phyloP scores from a whole-genome alignment of 2,797 vertebrate species.

The Eulemur coronatus region DNA sequence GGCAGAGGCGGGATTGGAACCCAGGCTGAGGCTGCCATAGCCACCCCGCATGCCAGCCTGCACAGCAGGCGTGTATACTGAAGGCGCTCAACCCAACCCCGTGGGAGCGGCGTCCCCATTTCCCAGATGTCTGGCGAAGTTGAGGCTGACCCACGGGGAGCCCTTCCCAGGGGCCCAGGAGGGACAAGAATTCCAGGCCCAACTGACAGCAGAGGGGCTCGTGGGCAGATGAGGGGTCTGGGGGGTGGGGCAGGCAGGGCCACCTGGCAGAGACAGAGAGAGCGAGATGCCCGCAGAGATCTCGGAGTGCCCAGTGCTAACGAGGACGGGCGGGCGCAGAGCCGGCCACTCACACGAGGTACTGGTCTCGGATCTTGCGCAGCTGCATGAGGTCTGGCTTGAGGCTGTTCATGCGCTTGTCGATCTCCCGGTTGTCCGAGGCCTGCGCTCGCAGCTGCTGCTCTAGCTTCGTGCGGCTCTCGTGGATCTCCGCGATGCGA shows the following conservation, averaged over 20 bases:
- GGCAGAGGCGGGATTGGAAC: not conserved
- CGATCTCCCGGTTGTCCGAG: constrained; percentile 91
- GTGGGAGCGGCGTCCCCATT: not conserved
- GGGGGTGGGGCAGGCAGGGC: not conserved
- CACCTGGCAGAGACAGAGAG: not conserved
- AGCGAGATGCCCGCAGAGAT: not conserved
- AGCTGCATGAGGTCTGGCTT: constrained; percentile 95
- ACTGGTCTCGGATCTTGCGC: constrained; percentile 94
- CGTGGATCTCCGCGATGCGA: constrained; percentile 92
- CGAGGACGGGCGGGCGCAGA: accelerated
- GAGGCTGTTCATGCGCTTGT: constrained; percentile 93
- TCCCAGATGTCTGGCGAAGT: not conserved
- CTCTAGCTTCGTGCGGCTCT: constrained; percentile 93
- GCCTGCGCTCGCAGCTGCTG: constrained; percentile 92
- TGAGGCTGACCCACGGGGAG: not conserved
- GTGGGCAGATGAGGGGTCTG: not conserved
- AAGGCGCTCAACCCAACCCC: not conserved
- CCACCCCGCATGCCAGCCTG: not conserved
- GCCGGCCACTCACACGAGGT: constrained; percentile 89
- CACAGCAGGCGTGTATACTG: accelerated
- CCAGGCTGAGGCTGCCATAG: not conserved
- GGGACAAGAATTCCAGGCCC: not conserved
- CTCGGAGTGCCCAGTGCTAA: accelerated
- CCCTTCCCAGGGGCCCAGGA: not conserved
- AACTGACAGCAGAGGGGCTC: not conserved